Base-by-base conservation (phyloP, 2,888 invertebrate species). In the Torymus aiolomorphi region DNA sequence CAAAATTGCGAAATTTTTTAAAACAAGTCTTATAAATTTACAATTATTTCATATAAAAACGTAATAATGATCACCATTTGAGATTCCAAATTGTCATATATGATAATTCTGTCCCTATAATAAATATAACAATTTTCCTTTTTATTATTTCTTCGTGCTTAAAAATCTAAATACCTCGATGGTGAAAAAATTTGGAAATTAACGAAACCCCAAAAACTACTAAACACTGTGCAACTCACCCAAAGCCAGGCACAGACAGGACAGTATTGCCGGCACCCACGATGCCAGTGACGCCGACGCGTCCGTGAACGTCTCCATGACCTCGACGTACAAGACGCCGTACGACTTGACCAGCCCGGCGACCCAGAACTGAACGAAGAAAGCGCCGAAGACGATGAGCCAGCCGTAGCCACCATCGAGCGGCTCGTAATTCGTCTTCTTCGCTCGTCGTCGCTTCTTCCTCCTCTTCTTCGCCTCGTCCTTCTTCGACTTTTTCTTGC, bases 291-390 rank as follows among this genome's bases (percentile, higher is more conserved):
- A 93, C 51, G 95, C 95, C 0, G 95, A 94, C 0, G 95, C 94
- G 73, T 94, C 94, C 0, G 94, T 93, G 88, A 95, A 96, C 0
- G 94, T 95, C 89, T 95, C 95, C 93, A 95, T 94, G 78, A 96
- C 94, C 90, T 95, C 95, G 78, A 95, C 95, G 85, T 95, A 96
- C 0, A 96, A 91, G 18, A 96, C 95, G 0, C 96, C 96, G 86
- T 95, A 96, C 0, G 95, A 95, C 88, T 96, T 96, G 86, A 95
- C 95, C 78, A 95, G 92, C 0, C 96, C 96, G 0, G 95, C 95
- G 54, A 96, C 95, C 93, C 96, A 95, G 90, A 96, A 95, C 88
- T 95, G 95, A 52, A 96, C 95, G 88, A 95, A 94, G 88, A 96
- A 95, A 0, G 95, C 95, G 0, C 96, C 95, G 83, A 94, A 93